These are phyloP conservation scores for Pseudococcus jackbeardsleyi DNA, from an alignment of 2,888 invertebrate genomes.

Conservation along the genomic window DNA sequence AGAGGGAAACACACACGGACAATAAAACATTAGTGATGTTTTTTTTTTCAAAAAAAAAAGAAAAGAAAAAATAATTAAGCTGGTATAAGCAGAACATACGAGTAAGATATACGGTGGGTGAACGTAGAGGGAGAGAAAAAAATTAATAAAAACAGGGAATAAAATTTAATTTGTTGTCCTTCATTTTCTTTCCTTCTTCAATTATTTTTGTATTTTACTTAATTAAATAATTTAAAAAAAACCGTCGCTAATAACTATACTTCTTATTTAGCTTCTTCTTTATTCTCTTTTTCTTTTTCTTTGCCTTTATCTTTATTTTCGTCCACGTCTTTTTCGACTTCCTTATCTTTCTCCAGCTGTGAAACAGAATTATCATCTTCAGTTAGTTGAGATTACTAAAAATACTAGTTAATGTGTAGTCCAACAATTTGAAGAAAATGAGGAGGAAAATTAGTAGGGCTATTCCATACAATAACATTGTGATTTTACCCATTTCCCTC, in stretches of 20 bases:
- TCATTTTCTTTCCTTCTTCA: conserved; percentile 15
- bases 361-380: conserved; percentile 59
- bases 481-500: too few relatives aligned
- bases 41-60: background rate
- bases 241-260: conserved; percentile 37
- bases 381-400: too few relatives aligned
- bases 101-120: conserved; percentile 58
- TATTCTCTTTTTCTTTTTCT: conserved; percentile 64
- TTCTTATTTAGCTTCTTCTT: conserved; percentile 66
- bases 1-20: background rate
- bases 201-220: conserved; percentile 16
- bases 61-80: background rate
- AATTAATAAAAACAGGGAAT: conserved; percentile 49
- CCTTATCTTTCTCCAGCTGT: conserved; percentile 68
- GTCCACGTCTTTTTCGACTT: conserved; percentile 68
- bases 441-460: too few relatives aligned
- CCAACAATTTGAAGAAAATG: too few relatives aligned
- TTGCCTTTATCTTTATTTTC: conserved; percentile 67
- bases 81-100: conserved; percentile 47
- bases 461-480: too few relatives aligned
- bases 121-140: conserved; percentile 39
- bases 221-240: conserved; percentile 42
- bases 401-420: too few relatives aligned
- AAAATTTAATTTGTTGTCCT: conserved; percentile 35
- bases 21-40: conserved; percentile 26